Conservation (phyloP, 1,140 invertebrate species). For the Atta colombica region DNA sequence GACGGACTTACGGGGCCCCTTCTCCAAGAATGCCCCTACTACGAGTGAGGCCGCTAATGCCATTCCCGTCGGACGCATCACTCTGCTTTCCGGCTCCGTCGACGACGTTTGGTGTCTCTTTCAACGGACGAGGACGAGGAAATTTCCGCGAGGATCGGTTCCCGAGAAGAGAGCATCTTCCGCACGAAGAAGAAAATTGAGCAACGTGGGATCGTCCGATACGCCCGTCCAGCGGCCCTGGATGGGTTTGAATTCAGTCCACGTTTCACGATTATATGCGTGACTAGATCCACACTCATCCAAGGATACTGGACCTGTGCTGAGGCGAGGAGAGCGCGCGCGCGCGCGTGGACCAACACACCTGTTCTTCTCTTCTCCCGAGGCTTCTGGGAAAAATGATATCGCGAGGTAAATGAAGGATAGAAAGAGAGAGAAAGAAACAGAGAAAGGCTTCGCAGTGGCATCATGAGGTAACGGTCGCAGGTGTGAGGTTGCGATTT, state of each 20-base stretch:
- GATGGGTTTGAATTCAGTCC: conserved; percentile 85
- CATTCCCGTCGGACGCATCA: conserved; percentile 68
- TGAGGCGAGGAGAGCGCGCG: conserved; percentile 20
- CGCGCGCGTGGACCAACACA: conserved; percentile 15
- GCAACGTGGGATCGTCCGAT: conserved; percentile 17
- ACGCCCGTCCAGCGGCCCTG: conserved; percentile 77
- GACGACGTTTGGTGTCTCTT: conserved; percentile 22
- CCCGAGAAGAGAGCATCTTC: neutral
- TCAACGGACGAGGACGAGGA: neutral
- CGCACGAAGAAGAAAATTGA: neutral
- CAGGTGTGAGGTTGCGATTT: conserved; percentile 44
- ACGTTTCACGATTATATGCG: conserved; percentile 82
- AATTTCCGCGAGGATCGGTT: neutral
- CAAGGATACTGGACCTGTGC: conserved; percentile 78
- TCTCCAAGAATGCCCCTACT: conserved; percentile 64
- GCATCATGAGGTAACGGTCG: conserved; percentile 35
- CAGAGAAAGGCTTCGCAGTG: neutral
- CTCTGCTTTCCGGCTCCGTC: conserved; percentile 56
- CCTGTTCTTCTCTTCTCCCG: conserved; percentile 36
- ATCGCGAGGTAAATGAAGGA: conserved; percentile 41
- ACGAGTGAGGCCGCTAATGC: conserved; percentile 59
- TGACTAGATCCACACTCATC: conserved; percentile 86
- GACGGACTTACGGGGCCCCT: conserved; percentile 12
- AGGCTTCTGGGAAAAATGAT: conserved; percentile 39
- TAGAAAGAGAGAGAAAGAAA: neutral